Evolutionary conservation across 2,888 invertebrate species (phyloP).

Genomic region (Cloeon dipterum): DNA sequence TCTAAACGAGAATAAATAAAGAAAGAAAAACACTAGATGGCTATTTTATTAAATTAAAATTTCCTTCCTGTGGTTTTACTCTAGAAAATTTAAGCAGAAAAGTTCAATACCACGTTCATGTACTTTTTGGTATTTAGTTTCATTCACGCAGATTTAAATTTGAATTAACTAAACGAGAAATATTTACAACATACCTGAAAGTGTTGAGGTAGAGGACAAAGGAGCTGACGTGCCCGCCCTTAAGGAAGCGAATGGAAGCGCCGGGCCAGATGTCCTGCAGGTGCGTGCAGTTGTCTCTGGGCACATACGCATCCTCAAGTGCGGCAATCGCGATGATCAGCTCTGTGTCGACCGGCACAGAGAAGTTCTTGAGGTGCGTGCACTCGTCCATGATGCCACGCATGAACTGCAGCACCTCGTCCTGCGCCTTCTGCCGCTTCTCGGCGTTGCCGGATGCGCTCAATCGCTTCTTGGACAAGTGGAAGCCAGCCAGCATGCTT

Average conservation of each 20-base stretch:
- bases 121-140: neutral
- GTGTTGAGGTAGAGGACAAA: conserved; percentile 68
- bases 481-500: conserved; percentile 4
- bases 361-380: conserved; percentile 86
- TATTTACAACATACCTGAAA: conserved; percentile 62
- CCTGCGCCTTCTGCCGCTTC: conserved; percentile 13
- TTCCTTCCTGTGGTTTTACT: too few relatives aligned
- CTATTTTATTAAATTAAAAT: too few relatives aligned
- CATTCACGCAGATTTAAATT: neutral
- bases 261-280: conserved; percentile 86
- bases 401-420: conserved; percentile 83
- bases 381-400: conserved; percentile 96
- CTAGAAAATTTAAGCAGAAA: too few relatives aligned
- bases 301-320: conserved; percentile 69
- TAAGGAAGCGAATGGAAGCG: conserved; percentile 63
- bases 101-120: neutral
- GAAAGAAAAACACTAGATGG: too few relatives aligned
- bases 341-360: conserved; percentile 59
- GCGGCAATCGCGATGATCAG: conserved; percentile 82
- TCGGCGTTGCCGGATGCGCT: conserved; percentile 12
- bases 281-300: conserved; percentile 56
- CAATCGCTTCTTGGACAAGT: conserved; percentile 5
- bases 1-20: too few relatives aligned
- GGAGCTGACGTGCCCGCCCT: conserved; percentile 75
- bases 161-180: too few relatives aligned